A percentile compares a stretch with the other conserved stretches of the same genome.
Conservation (phyloP, 2,113 vertebrate genomes). For the Accipiter virgatus region DNA sequence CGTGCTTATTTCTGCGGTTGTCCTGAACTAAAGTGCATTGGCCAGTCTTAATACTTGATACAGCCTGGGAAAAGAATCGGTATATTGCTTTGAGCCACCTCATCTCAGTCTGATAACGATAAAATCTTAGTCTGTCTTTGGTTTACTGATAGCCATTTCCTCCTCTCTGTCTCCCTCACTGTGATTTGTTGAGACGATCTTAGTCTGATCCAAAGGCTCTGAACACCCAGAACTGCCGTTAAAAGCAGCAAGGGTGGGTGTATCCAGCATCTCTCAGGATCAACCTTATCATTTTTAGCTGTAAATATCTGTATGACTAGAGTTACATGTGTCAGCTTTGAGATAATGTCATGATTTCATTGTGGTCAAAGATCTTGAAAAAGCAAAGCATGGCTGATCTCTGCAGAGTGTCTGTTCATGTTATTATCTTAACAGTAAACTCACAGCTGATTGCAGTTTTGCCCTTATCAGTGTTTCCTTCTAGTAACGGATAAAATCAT, state of each 20-base stretch:
- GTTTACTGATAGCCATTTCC: slow-evolving; percentile 37
- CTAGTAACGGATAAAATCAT: not conserved
- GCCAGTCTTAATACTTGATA: not conserved
- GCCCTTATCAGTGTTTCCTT: slow-evolving; percentile 17
- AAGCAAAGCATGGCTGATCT: not conserved
- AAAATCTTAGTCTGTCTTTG: slow-evolving; percentile 15
- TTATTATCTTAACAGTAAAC: slow-evolving; percentile 36
- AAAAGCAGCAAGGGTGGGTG: not conserved
- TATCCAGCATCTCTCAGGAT: not conserved
- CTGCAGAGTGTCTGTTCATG: not conserved
- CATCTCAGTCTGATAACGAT: not conserved
- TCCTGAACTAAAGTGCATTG: not conserved
- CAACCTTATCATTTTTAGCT: slow-evolving; percentile 32
- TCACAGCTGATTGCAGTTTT: slow-evolving; percentile 33
- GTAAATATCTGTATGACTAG: slow-evolving; percentile 18
- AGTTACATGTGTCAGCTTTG: slow-evolving; percentile 24
- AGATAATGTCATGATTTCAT: slow-evolving; percentile 37
- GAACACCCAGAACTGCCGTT: not conserved
- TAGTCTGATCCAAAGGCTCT: not conserved
- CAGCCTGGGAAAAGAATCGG: not conserved
- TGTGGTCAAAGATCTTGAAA: slow-evolving; percentile 42
- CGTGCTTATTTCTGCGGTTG: not conserved
- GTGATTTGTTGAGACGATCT: not conserved
- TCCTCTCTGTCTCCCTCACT: not conserved
- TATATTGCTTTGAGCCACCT: not conserved